These are phyloP conservation scores for Phyllotis vaccarum DNA, from an alignment of 2,797 vertebrate species.

Conservation along the genomic window DNA sequence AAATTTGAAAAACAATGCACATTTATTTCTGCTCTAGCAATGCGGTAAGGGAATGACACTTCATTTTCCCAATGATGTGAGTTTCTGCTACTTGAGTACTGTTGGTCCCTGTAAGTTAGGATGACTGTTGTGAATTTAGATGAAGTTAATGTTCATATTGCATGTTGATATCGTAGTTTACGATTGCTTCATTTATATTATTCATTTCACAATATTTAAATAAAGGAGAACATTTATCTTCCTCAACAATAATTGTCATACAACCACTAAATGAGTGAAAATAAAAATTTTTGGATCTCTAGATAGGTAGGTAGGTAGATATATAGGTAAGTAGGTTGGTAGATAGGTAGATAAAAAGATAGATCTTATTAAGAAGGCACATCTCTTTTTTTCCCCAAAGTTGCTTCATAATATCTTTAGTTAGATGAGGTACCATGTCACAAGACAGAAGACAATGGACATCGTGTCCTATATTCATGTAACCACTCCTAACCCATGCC, in stretches of 20 bases:
- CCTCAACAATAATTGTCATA: not conserved
- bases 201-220: constrained; percentile 34
- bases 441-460: not conserved
- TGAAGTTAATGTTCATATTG: constrained; percentile 57
- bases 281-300: not conserved
- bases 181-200: not conserved
- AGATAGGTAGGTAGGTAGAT: not conserved
- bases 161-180: not conserved
- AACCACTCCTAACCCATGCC: not conserved
- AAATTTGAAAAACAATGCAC: constrained; percentile 8
- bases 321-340: not conserved
- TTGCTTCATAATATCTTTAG: not conserved
- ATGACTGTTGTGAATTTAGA: not conserved
- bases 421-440: not conserved
- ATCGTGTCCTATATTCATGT: not conserved
- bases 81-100: constrained; percentile 52
- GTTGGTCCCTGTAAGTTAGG: constrained; percentile 34
- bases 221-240: not conserved
- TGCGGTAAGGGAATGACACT: constrained; percentile 39
- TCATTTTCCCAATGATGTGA: constrained; percentile 61
- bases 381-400: not conserved
- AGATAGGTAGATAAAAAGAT: not conserved
- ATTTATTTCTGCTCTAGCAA: constrained; percentile 54
- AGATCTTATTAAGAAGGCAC: not conserved
- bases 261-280: not conserved